A percentile compares a stretch with the other conserved stretches of the same genome.
Conservation (phyloP, 2,113 vertebrate species). For the Speoplatyrhinus poulsoni region DNA sequence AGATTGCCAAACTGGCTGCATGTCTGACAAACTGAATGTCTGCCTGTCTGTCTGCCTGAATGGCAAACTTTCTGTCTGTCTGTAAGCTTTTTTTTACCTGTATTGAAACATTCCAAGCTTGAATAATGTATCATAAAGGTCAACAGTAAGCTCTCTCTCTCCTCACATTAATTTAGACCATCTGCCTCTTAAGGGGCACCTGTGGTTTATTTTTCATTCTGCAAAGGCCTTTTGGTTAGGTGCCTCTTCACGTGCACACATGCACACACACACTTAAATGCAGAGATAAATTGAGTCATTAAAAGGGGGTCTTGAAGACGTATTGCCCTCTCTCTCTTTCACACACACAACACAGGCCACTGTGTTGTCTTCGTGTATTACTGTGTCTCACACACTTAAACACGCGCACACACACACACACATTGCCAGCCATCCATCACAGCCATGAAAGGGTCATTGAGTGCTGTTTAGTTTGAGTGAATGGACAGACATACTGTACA, state of each 20-base stretch:
- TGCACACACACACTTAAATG: conserved; percentile 10
- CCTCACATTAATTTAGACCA: neutral
- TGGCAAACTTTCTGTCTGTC: no score
- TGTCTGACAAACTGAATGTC: conserved; percentile 14
- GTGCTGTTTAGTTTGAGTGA: conserved; percentile 29
- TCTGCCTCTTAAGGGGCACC: no score
- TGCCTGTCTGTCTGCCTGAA: neutral
- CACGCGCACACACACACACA: conserved; percentile 14
- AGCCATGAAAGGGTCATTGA: conserved; percentile 50
- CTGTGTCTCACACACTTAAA: conserved; percentile 18
- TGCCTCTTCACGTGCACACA: conserved; percentile 9
- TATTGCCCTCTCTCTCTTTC: conserved; percentile 2
- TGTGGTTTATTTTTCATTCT: no score
- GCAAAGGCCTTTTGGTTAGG: neutral
- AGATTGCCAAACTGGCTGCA: conserved; percentile 15
- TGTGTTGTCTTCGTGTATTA: conserved; percentile 30
- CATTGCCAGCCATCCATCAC: conserved; percentile 40
- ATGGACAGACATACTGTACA: conserved; percentile 17
- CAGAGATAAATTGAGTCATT: conserved; percentile 57
- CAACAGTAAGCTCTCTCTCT: neutral
- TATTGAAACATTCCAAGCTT: neutral
- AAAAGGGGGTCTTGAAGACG: conserved; percentile 36
- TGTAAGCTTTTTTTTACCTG: conserved; percentile 11
- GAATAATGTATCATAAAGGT: neutral
- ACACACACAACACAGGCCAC: conserved; percentile 20